Evolutionary conservation across 2,113 vertebrate genomes (phyloP).

Genomic region (Globicephala melas): DNA sequence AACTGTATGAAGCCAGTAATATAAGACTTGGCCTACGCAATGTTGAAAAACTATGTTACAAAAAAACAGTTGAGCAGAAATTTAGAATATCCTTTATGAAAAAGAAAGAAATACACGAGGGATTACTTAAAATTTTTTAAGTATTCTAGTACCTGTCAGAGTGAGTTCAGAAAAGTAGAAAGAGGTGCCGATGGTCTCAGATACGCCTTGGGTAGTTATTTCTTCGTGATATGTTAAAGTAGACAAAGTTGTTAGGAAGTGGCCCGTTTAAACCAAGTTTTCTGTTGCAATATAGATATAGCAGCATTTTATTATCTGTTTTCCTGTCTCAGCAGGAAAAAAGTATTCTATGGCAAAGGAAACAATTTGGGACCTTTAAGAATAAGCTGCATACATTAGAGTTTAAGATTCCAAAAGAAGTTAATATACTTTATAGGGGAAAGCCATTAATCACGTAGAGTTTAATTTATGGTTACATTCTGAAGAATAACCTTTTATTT

Average conservation of each 20-base stretch:
- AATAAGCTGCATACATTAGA: constrained; percentile 28
- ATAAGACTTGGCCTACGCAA: neutral
- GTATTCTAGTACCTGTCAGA: constrained; percentile 75
- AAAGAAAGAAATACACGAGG: constrained; percentile 30
- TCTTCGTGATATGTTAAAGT: constrained; percentile 32
- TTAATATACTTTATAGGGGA: neutral
- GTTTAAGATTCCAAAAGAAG: neutral
- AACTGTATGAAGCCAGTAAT: neutral
- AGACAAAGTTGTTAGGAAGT: constrained; percentile 66
- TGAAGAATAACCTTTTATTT: neutral
- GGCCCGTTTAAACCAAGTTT: constrained; percentile 36
- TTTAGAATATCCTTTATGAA: constrained; percentile 7
- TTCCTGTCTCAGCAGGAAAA: constrained; percentile 37
- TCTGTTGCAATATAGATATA: constrained; percentile 18
- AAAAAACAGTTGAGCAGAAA: constrained; percentile 25
- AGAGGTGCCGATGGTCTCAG: constrained; percentile 40
- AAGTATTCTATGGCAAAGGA: constrained; percentile 29
- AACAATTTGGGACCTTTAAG: constrained; percentile 36
- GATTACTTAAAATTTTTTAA: constrained; percentile 72
- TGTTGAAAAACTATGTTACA: neutral
- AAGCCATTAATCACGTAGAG: neutral
- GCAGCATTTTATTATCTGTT: constrained; percentile 62
- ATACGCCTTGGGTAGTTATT: constrained; percentile 59
- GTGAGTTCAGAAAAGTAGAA: constrained; percentile 68
- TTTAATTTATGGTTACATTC: neutral